Base-by-base conservation (phyloP, 2,797 vertebrate genomes). In the Pangasius sanitwongsei region DNA sequence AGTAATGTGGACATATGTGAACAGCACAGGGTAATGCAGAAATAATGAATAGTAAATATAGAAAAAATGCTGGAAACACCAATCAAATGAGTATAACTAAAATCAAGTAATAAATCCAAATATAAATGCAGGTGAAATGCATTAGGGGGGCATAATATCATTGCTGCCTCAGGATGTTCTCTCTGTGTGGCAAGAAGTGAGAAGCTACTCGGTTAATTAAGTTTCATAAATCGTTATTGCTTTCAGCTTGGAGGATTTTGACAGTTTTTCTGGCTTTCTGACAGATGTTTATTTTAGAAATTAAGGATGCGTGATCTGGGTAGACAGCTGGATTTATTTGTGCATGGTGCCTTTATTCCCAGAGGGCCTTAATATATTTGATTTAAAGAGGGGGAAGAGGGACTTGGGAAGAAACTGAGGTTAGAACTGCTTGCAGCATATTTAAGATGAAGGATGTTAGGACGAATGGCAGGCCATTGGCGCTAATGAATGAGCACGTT, bases 311-410 rank as follows among this genome's bases (percentile, higher is more conserved):
- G 6, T 84, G 87, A 70, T 74, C n/a, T 63, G 41, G 59, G 82
- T 34, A 65, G 82, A 48, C 87, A 55, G 70, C 61, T 55, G 83
- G 59, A 34, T 85, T 78, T 77, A 85, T 41, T 69, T 61, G 87
- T 15, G 31, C 74, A 48, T 59, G 48, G 13, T 69, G 44, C 59
- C 48, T 75, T 70, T 85, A 67, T 48, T 53, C 55, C 57, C 55
- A 84, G 25, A 57, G 74, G 74, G 9, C 37, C 16, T 85, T 77
- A 80, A 69, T 69, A 44, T 59, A 59, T 37, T n/a, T 16, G 37
- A 41, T 88, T 85, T 50, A 77, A 63, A 55, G 48, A 55, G 70
- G 23, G 11, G 31, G 44, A 63, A 67, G 44, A 41, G 41, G 55
- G 53, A 44, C 6, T 5, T 28, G 31, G 37, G 67, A 37, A 25